These are phyloP conservation scores for human DNA, from an alignment of 2,113 vertebrate species.

Conservation along the genomic window GRCh38 chr18:29442001-29442500, in stretches of 20 bases:
- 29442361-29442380: background rate
- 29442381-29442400: background rate
- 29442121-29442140: background rate
- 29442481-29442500: background rate
- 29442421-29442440: background rate
- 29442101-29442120: background rate
- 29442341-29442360: background rate
- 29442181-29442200: background rate
- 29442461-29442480: background rate
- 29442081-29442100: background rate
- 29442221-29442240: background rate
- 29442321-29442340: background rate
- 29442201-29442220: background rate
- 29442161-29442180: background rate
- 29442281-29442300: background rate
- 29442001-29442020: background rate
- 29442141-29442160: background rate
- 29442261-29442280: background rate
- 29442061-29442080: background rate
- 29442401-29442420: background rate
- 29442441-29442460: background rate
- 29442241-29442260: background rate
- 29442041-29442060: background rate
- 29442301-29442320: background rate
- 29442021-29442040: background rate